phyloP scores from a whole-genome alignment of 1,140 invertebrate species.

The Sycophaga agraensis region DNA sequence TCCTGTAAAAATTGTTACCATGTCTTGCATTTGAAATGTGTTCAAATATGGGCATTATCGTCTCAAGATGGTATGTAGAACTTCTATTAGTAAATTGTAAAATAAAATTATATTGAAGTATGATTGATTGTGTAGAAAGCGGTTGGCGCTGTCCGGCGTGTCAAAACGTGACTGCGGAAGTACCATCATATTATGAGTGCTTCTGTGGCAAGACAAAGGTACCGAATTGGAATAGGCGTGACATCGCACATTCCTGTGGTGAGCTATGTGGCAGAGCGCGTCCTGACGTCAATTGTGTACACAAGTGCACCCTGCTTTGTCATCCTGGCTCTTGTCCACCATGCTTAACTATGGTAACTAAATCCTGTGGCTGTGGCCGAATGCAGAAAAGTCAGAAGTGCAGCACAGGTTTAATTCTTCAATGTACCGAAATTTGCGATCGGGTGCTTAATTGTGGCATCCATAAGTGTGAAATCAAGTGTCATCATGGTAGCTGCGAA shows the following conservation, averaged over 20 bases:
- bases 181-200: constrained; percentile 77
- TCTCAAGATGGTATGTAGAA: constrained; percentile 67
- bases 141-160: constrained; percentile 94
- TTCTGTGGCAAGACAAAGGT: constrained; percentile 79
- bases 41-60: constrained; percentile 86
- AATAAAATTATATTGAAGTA: too few species aligned
- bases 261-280: constrained; percentile 73
- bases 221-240: constrained; percentile 72
- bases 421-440: constrained; percentile 75
- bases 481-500: constrained; percentile 75
- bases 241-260: constrained; percentile 86
- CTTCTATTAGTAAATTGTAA: too few species aligned
- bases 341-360: constrained; percentile 58
- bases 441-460: constrained; percentile 71
- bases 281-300: constrained; percentile 66
- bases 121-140: constrained; percentile 59
- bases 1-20: constrained; percentile 88
- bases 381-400: constrained; percentile 71
- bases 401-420: constrained; percentile 65
- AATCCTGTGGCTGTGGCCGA: constrained; percentile 75
- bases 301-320: constrained; percentile 84
- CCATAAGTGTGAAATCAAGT: constrained; percentile 78
- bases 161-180: constrained; percentile 69
- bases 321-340: constrained; percentile 88
- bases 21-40: constrained; percentile 86